Evolutionary conservation across 1,140 invertebrate species (phyloP).

Genomic region (Ceratoteleas bidentatus): DNA sequence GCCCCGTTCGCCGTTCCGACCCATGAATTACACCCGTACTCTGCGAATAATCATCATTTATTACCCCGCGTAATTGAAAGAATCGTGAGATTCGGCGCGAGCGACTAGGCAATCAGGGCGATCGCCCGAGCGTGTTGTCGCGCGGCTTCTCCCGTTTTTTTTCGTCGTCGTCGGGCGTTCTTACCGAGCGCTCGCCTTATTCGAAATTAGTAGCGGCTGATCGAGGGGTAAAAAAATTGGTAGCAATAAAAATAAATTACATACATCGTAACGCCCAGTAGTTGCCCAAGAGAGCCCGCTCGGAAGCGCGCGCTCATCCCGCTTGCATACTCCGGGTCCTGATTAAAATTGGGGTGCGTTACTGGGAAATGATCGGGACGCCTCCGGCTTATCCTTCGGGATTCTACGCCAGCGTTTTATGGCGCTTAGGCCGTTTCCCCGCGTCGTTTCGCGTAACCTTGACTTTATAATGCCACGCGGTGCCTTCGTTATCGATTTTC

Average conservation of each 20-base stretch:
- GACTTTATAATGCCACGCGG: conserved; percentile 59
- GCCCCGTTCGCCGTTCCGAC: conserved; percentile 19
- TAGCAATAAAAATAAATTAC: conserved; percentile 83
- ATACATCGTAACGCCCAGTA: conserved; percentile 80
- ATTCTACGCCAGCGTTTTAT: conserved; percentile 62
- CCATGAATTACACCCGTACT: conserved; percentile 40
- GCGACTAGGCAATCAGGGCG: conserved; percentile 63
- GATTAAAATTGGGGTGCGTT: conserved; percentile 82
- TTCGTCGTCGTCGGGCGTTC: conserved; percentile 47
- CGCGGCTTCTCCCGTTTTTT: conserved; percentile 41
- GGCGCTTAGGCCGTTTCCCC: conserved; percentile 59
- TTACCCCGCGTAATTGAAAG: conserved; percentile 60
- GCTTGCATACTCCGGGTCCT: conserved; percentile 79
- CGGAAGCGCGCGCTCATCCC: conserved; percentile 77
- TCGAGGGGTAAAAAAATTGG: conserved; percentile 81
- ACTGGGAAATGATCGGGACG: conserved; percentile 76
- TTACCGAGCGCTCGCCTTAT: conserved; percentile 64
- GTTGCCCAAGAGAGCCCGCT: conserved; percentile 76
- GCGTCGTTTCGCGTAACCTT: conserved; percentile 60
- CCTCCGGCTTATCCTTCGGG: conserved; percentile 74
- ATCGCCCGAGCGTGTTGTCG: conserved; percentile 61
- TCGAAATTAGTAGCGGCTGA: conserved; percentile 79
- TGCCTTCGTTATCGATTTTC: conserved; percentile 60
- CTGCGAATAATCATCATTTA: conserved; percentile 55
- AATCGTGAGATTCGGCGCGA: conserved; percentile 55